Base-by-base conservation (phyloP, 2,797 vertebrate genomes). In the Parambassis ranga region DNA sequence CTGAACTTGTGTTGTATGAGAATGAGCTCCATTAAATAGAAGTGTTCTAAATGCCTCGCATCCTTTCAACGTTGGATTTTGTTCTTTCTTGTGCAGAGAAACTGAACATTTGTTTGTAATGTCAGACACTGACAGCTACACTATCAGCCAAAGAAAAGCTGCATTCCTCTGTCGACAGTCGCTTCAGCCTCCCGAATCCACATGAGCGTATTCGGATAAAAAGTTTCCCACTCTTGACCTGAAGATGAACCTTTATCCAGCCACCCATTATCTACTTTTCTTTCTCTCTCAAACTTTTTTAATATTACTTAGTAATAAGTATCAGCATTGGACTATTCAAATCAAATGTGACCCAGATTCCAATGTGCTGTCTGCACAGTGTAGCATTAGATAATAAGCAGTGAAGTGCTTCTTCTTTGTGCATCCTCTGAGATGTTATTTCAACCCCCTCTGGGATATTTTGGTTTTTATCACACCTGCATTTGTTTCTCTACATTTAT, bases 281-380 rank as follows among this genome's bases (percentile, higher is more conserved):
- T 37, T 56, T 14, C 36, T 19, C 42, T 65, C 42, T 62, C 18
- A 7, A 49, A 53, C 35, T n/a, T 43, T 59, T 65, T 48, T 8
- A 59, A 43, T 38, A 39, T 47, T 19, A 26, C 47, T 55, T 15
- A 16, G 10, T 62, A 37, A 66, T 50, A 73, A 53, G 43, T 48
- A 36, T 35, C 33, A 58, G 38, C 48, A 14, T 22, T 56, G 39
- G 41, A 52, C 41, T 56, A 70, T 64, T 68, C 19, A 68, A 71
- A 59, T 49, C 28, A 36, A 42, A 46, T 19, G 33, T 71, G 73
- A 74, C 70, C 70, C 66, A 77, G 55, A 59, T 69, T 77, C 56
- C 30, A 14, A 41, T 28, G 18, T 42, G 32, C 30, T 53, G 18
- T 26, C 41, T 44, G 50, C 36, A 35, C 16, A 15, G 9, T 33